Conservation (phyloP, 2,888 invertebrate species). For the Ormia ochracea region DNA sequence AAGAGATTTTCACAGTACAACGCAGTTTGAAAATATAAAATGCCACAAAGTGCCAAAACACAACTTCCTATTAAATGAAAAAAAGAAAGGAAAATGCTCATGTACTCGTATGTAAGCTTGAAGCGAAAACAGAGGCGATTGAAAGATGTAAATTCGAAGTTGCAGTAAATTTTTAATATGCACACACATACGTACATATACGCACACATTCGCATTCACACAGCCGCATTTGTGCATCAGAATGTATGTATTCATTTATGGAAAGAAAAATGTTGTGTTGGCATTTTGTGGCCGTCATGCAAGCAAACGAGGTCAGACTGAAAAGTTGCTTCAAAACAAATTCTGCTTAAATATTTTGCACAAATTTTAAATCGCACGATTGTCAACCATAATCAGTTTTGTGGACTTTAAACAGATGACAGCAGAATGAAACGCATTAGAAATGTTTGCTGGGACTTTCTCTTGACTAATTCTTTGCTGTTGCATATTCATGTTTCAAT, state of each 20-base stretch:
- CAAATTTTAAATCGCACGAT: too few species aligned
- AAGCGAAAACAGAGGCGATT: not conserved
- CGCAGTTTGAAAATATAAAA: slow-evolving; percentile 35
- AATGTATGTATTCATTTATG: slow-evolving; percentile 8
- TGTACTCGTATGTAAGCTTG: too few species aligned
- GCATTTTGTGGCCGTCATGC: slow-evolving; percentile 46
- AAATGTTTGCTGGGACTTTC: too few species aligned
- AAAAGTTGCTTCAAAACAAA: not conserved
- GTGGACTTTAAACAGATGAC: too few species aligned
- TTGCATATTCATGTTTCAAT: too few species aligned
- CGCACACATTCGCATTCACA: not conserved
- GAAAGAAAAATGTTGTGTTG: slow-evolving; percentile 57
- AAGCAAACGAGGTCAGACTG: not conserved
- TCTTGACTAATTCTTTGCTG: too few species aligned
- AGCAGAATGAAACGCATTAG: too few species aligned
- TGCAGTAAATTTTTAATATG: not conserved
- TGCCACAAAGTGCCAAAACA: slow-evolving; percentile 61
- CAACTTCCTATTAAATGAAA: slow-evolving; percentile 56
- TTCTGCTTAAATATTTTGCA: too few species aligned
- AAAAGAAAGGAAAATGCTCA: not conserved
- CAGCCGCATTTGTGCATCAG: not conserved
- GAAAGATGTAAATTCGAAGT: slow-evolving; percentile 26
- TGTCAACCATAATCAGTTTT: too few species aligned
- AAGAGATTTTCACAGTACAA: not conserved
- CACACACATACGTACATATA: not conserved